A percentile compares a stretch with the other conserved stretches of the same genome.
These are phyloP conservation scores for Oxystoma pomonae DNA, from an alignment of 2,888 invertebrate species.

Conservation along the genomic window DNA sequence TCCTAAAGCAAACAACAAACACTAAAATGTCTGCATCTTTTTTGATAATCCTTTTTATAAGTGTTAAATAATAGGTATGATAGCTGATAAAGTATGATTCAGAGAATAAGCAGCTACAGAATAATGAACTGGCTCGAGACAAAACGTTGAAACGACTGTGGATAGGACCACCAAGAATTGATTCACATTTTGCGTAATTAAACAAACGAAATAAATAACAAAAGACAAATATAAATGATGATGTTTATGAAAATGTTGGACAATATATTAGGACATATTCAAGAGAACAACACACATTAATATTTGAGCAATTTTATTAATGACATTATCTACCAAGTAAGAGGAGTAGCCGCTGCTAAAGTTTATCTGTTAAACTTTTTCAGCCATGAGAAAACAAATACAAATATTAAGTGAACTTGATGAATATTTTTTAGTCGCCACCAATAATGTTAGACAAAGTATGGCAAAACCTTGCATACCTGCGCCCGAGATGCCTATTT, in stretches of 20 bases:
- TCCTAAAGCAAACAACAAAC: background rate
- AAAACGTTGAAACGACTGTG: background rate
- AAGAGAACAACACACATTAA: background rate
- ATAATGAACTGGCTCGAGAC: background rate
- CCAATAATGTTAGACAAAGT: too few relatives aligned
- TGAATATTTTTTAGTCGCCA: too few relatives aligned
- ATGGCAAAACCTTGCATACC: too few relatives aligned
- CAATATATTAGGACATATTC: background rate
- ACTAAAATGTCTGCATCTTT: background rate
- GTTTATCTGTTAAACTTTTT: too few relatives aligned
- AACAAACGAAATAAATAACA: background rate
- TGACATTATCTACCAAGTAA: too few relatives aligned
- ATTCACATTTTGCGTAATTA: background rate
- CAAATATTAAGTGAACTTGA: too few relatives aligned
- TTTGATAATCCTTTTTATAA: background rate
- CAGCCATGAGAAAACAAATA: too few relatives aligned
- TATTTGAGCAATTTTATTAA: background rate
- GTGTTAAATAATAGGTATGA: background rate
- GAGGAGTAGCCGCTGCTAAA: too few relatives aligned
- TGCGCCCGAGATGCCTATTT: too few relatives aligned
- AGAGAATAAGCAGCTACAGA: background rate
- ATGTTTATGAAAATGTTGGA: background rate
- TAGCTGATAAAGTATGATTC: background rate
- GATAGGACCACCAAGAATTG: background rate
- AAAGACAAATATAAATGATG: background rate